Evolutionary conservation across 2,888 invertebrate species (phyloP), one percentile per base, ranked within the genome.

Genomic region (Leptarthrus brevirostris): DNA sequence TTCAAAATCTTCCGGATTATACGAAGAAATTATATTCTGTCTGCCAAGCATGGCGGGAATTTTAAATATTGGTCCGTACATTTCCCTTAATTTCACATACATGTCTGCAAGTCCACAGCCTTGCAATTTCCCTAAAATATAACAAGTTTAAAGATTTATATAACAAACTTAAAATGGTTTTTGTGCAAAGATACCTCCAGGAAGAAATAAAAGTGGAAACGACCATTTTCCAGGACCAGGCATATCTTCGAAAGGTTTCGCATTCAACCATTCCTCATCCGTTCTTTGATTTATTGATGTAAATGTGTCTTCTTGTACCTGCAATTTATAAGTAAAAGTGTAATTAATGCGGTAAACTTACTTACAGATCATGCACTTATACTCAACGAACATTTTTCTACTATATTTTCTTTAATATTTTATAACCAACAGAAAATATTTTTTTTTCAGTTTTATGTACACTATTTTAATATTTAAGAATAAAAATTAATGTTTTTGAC

Each of bases 201-300:
- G 83, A 49, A 83, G 49, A 26, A 81, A 82, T 22, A 76, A 75
- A 5, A 80, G 77, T 6, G 81, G 3, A 0, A 81, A 69, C 18
- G 79, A 77, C 6, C 77, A 73, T 3, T 61, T 76, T 3, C 78
- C 78, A 0, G 83, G 83, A 22, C 83, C 83, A 0, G 83, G 83
- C 8, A 83, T 77, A 8, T 77, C 76, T 2, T 36, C 26, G 34
- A 79, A 83, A 4, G 79, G 72, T 20, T 79, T 81, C 0, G 83
- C 83, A 22, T 78, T 74, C 18, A 47, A 12, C 66, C 66, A 66
- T 30, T 66, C 47, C 3, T 16, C 24, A 26, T 66, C 66, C 8
- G 44, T 2, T 47, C 44, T 66, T 24, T 66, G 14, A n/a, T 6
- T 24, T 16, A 20, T n/a, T 22, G 18, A 20, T 2, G 40, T 22